Conservation (phyloP, 2,113 vertebrate species). For the Camelus dromedarius region DNA sequence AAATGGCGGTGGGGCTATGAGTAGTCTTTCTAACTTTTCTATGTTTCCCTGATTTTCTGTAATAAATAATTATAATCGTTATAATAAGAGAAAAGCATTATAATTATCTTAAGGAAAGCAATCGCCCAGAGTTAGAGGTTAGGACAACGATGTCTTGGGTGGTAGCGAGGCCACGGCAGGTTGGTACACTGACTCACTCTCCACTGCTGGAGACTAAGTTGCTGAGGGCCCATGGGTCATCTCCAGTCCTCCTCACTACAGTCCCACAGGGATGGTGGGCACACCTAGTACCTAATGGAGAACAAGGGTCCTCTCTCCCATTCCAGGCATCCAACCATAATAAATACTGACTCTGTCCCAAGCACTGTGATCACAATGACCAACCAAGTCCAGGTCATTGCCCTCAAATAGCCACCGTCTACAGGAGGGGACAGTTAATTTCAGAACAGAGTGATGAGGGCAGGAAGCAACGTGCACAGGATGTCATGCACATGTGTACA, state of each 20-base stretch:
- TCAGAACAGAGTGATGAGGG: not conserved
- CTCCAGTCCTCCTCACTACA: not conserved
- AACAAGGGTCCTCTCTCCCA: not conserved
- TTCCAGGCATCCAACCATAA: not conserved
- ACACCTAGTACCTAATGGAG: not conserved
- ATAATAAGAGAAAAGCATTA: not conserved
- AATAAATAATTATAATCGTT: not conserved
- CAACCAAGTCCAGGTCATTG: not conserved
- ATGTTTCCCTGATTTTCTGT: not conserved
- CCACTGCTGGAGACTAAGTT: not conserved
- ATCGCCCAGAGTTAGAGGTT: not conserved
- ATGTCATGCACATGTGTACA: rapidly evolving
- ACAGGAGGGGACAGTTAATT: not conserved
- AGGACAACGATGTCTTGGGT: not conserved
- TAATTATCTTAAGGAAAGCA: not conserved
- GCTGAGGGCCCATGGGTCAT: not conserved
- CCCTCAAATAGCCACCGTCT: not conserved
- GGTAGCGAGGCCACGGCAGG: not conserved
- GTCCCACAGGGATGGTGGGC: too few relatives aligned
- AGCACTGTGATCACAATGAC: not conserved
- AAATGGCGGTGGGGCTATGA: not conserved
- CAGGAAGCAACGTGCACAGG: not conserved
- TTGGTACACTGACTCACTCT: not conserved
- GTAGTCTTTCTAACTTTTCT: constrained; percentile 3
- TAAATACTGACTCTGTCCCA: not conserved